Conservation (phyloP, 1,140 invertebrate species). For the Ditylenchus dipsaci region DNA sequence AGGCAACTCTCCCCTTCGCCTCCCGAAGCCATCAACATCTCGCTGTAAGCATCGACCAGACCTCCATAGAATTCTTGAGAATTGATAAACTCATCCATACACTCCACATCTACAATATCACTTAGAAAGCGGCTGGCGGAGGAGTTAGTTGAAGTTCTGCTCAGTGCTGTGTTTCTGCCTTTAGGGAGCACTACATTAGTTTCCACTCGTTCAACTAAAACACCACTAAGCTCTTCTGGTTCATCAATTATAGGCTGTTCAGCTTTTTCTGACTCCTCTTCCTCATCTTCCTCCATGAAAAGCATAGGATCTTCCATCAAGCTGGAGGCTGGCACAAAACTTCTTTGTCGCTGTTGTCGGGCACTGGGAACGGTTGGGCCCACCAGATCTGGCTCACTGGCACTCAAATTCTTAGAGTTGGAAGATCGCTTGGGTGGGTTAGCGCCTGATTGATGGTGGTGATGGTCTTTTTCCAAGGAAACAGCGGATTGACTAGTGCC, state of each 20-base stretch:
- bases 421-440: slow-evolving; percentile 2
- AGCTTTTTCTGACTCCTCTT: not conserved
- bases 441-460: slow-evolving; percentile 1
- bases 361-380: not conserved
- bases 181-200: not conserved
- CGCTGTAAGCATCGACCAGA: not conserved
- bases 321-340: not conserved
- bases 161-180: not conserved
- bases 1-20: not conserved
- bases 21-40: not conserved
- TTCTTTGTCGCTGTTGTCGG: not conserved
- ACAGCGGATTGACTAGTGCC: not conserved
- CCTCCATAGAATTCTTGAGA: not conserved
- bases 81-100: not conserved
- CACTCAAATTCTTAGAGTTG: not conserved
- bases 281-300: not conserved
- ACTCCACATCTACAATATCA: not conserved
- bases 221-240: too few species aligned
- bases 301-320: slow-evolving; percentile 1
- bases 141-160: not conserved
- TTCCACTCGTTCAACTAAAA: too few species aligned
- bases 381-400: not conserved
- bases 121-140: not conserved
- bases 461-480: slow-evolving; percentile 5
- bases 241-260: too few species aligned